Base-by-base conservation (phyloP, 2,797 vertebrate genomes). In the Sardinella longiceps region DNA sequence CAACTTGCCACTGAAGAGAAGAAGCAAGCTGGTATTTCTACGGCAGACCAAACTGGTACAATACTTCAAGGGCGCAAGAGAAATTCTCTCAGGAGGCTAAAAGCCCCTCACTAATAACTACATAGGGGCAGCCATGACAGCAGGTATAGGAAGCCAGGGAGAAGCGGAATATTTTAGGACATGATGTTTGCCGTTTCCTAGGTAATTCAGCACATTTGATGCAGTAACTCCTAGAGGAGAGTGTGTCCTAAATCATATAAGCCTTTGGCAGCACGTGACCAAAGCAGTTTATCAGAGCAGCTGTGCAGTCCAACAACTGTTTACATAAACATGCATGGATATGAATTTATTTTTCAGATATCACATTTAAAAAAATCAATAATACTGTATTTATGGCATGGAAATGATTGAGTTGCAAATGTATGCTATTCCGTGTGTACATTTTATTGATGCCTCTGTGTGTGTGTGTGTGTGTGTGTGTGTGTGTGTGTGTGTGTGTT, bases 261-360 rank as follows among this genome's bases (percentile, higher is more conserved):
- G 70, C 37, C 14, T 77, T 77, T 23, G 33, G 18, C 12, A 77
- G 28, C 37, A 23, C 37, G 43, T 7, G 23, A 77, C 23, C 18
- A 77, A 20, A 77, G 39, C 15, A 2, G 1, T 30, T 66, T 11
- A 70, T 15, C 12, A 77, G 33, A 56, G 82, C 15, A 37, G 14
- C 15, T 5, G 3, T 15, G 80, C 83, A 85, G 84, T 56, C 81
- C 63, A 85, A 85, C 1, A 77, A 58, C 66, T 84, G 39, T 85
- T 86, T 83, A 33, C 81, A 83, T 82, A 51, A 83, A 86, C 81
- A 28, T 28, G 45, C 83, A 81, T 84, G 63, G 46, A 82, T 46
- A 50, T 74, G 23, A 74, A 4, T 58, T 58, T 25, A 58, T n/a
- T n/a, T n/a, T n/a, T n/a, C n/a, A n/a, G n/a, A n/a, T n/a, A n/a